phyloP scores from a whole-genome alignment of 2,797 vertebrate genomes.

The Cirrhinus mrigala region DNA sequence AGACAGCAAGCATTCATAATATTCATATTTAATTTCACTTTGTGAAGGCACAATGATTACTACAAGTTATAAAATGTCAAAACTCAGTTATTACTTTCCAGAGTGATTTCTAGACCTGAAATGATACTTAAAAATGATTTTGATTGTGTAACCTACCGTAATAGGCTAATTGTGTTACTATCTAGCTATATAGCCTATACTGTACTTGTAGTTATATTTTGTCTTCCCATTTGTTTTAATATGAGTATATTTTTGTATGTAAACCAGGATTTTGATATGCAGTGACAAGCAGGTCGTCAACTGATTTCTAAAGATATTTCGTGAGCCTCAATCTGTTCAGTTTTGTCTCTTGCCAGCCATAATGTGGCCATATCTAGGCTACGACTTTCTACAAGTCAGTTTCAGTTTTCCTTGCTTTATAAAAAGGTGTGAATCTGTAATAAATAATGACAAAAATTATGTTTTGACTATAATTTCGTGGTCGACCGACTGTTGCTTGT shows the following conservation, averaged over 20 bases:
- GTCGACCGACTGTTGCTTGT: background rate
- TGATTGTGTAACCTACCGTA: background rate
- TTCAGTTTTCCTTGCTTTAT: background rate
- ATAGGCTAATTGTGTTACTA: background rate
- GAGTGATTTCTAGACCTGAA: background rate
- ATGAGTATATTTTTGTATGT: background rate
- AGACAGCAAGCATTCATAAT: background rate
- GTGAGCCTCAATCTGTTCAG: background rate
- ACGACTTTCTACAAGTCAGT: background rate
- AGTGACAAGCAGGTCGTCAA: background rate
- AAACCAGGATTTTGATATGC: background rate
- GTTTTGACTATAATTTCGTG: too few species aligned
- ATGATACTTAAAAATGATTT: background rate
- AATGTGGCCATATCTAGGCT: background rate
- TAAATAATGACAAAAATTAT: background rate
- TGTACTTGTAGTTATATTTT: background rate
- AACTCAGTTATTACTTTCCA: background rate
- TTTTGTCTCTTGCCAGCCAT: background rate
- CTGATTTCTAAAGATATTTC: background rate
- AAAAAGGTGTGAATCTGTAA: background rate
- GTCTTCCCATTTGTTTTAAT: background rate
- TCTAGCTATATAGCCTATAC: background rate
- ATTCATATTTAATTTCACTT: background rate
- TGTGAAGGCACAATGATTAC: background rate
- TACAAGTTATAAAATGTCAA: background rate